phyloP scores from a whole-genome alignment of 2,888 invertebrate species.

The Gortyna flavago region DNA sequence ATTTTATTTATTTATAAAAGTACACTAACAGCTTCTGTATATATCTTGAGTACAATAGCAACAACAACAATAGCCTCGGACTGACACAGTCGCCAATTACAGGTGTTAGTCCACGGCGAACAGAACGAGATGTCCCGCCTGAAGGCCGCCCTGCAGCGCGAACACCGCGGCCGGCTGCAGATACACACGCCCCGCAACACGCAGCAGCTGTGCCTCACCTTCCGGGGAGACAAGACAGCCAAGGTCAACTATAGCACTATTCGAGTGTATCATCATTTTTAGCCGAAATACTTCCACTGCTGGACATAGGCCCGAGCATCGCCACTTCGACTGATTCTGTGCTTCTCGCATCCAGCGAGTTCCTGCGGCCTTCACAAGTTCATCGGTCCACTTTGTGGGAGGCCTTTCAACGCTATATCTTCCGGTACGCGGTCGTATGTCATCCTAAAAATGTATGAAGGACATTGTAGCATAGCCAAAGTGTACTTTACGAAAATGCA shows the following conservation, averaged over 20 bases:
- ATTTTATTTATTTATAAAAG: background rate
- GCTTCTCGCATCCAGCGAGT: no score
- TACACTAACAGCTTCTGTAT: background rate
- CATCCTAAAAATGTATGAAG: background rate
- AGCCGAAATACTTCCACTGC: no score
- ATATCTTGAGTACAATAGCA: background rate
- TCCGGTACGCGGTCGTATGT: background rate
- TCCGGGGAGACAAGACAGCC: slow-evolving; percentile 99
- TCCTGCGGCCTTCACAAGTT: no score
- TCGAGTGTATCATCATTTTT: background rate
- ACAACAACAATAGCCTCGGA: background rate
- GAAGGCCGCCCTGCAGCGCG: slow-evolving; percentile 97
- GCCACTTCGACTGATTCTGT: no score
- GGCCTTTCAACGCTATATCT: no score
- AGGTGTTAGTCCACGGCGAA: slow-evolving; percentile 99
- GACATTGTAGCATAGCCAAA: background rate
- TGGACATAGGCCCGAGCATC: no score
- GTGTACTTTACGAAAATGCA: background rate
- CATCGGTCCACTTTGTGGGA: no score
- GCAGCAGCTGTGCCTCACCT: slow-evolving; percentile 97
- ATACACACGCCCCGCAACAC: slow-evolving; percentile 99
- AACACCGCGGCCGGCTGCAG: slow-evolving; percentile 97
- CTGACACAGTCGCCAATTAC: background rate
- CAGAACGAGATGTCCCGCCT: slow-evolving; percentile 99
- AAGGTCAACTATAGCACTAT: slow-evolving; percentile 90